A percentile compares a stretch with the other conserved stretches of the same genome.
phyloP scores from a whole-genome alignment of 2,113 vertebrate genomes.

The Cynopterus brachyotis region DNA sequence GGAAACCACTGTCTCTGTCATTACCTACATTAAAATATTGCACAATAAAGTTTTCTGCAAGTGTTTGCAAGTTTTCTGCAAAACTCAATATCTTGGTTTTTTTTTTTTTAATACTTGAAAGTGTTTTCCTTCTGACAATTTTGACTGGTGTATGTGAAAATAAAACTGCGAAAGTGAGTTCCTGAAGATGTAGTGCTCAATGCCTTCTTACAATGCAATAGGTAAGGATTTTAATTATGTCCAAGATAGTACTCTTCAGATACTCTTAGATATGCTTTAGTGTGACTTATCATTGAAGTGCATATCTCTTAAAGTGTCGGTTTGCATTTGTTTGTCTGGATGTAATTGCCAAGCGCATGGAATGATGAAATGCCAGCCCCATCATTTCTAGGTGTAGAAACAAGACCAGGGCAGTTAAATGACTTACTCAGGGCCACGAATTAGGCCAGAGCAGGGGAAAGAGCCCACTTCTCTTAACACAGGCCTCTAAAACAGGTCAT shows the following conservation, averaged over 20 bases:
- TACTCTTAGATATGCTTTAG: neutral
- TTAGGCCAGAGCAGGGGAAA: neutral
- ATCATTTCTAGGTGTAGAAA: neutral
- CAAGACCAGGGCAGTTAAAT: neutral
- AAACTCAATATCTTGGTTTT: no score
- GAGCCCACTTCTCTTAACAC: neutral
- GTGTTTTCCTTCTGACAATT: neutral
- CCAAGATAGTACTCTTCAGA: neutral
- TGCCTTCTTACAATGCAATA: neutral
- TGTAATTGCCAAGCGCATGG: neutral
- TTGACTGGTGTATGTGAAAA: neutral
- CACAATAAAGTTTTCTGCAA: neutral
- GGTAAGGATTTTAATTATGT: neutral
- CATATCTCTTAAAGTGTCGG: neutral
- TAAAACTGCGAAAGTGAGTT: neutral
- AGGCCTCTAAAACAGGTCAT: neutral
- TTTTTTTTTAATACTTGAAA: neutral
- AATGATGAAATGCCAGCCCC: neutral
- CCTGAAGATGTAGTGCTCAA: neutral
- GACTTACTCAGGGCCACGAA: neutral
- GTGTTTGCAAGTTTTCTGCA: no score
- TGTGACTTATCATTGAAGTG: neutral
- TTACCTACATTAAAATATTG: neutral
- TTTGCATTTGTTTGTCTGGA: neutral
- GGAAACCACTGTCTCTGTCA: neutral